Base-by-base conservation (phyloP, 2,797 vertebrate genomes). In the Balearica regulorum region DNA sequence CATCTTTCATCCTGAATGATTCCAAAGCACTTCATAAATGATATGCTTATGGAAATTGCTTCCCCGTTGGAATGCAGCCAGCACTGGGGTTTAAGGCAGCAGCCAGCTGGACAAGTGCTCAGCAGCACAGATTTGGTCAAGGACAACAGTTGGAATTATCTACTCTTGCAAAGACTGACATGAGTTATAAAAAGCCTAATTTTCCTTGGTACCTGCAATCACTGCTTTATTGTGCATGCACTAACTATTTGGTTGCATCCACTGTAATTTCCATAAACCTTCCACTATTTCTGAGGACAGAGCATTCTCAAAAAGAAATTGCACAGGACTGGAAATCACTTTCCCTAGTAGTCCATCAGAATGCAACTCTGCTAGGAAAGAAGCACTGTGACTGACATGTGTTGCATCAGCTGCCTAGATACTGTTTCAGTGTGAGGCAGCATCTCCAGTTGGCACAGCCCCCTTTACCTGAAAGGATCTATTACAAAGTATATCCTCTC, bases 1-100 rank as follows among this genome's bases (percentile, higher is more conserved):
- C 43, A 91, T 83, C 54, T 92, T 94, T 89, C 89, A 94, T 95
- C 61, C 61, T 92, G 92, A 93, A 94, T 54, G 58, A 96, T 94
- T 95, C 54, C 76, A 69, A 79, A 78, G 72, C 82, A 70, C 75
- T 97, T 92, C 58, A 90, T 87, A 93, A 96, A 96, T 89, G 17
- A 81, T 37, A 75, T 31, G 61, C 54, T 89, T 88, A 91, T 81
- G 73, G 89, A 95, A 96, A 95, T 94, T 0, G 0, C 33, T 77
- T 61, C 58, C 48, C 57, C 2, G 1, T 44, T 91, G 93, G 90
- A 92, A 85, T 35, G 51, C 58, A 66, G 72, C 75, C 72, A 91
- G 68, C 44, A 62, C 31, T 72, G 61, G 46, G 25, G 39, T 87
- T 57, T 86, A 93, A 92, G 82, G 75, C 69, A 96, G 84, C 55